Base-by-base conservation (phyloP, 1,140 invertebrate species). In the Caenorhabditis inopinata region DNA sequence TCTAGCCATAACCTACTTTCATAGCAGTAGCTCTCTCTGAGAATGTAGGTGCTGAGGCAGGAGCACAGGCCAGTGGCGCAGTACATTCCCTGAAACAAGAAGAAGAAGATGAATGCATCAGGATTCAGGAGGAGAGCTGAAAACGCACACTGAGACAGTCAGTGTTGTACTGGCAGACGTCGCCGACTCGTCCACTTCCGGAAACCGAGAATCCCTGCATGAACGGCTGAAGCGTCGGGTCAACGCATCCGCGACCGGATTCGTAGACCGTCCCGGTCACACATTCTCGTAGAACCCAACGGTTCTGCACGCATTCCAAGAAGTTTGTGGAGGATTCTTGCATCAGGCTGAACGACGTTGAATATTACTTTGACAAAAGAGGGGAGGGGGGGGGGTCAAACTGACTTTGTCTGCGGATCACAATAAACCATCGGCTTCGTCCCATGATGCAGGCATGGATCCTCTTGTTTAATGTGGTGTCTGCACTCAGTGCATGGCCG, bases 11-110 rank as follows among this genome's bases (percentile, higher is more conserved):
- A 62, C 80, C 46, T 38, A 82, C 80, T 83, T 48, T 83, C 82
- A 58, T 83, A 83, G 35, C 82, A 83, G n/a, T 83, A 83, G 14
- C 75, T 51, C 21, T 83, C 82, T 25, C 80, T 25, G 4, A 82
- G 38, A 53, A 83, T 82, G 25, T 82, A 83, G 35, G 82, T 83
- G 25, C 51, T 73, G 16, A 83, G 46, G 18, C 82, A 83, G 5
- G 78, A 76, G 23, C 82, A 83, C 12, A 77, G 29, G n/a, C 82
- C 82, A 16, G 68, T 62, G 1, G 79, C 48, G 62, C 82, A 83
- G 46, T 83, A 83, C 82, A 83, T 83, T 48, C 82, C 82, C 74
- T 82, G 46, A 82, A 82, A 42, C 14, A 62, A 16, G 6, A 38
- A 18, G 7, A 7, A 29, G n/a, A 25, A 27, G 6, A 6, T 25